These are phyloP conservation scores for Alcis repandata DNA, from an alignment of 2,888 invertebrate genomes.

Conservation along the genomic window DNA sequence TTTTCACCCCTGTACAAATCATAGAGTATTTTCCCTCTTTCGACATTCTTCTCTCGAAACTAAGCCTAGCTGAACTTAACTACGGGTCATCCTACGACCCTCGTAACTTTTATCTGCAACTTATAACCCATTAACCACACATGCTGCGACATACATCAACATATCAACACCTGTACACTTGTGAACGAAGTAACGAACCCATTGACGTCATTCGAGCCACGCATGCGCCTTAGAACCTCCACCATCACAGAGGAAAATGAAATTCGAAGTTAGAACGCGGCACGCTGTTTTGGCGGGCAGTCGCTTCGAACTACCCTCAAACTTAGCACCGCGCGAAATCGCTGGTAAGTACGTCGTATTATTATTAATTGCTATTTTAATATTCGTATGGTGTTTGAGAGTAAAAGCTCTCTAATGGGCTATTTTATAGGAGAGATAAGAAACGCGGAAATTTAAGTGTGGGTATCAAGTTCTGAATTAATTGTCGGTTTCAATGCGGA, in stretches of 20 bases:
- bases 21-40: no score
- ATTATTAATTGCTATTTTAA: conserved; percentile 41
- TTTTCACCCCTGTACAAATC: no score
- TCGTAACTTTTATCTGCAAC: background rate
- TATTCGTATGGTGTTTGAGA: conserved; percentile 34
- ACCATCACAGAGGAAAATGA: conserved; percentile 29
- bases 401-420: conserved; percentile 21
- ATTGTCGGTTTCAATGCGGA: conserved; percentile 1
- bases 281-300: conserved; percentile 65
- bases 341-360: conserved; percentile 71
- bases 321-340: conserved; percentile 70
- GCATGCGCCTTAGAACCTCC: conserved; percentile 64
- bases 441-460: background rate
- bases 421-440: conserved; percentile 16
- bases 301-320: conserved; percentile 56
- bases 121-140: conserved; percentile 30
- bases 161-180: conserved; percentile 79
- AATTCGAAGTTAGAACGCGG: conserved; percentile 63
- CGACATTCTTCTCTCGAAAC: no score
- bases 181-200: conserved; percentile 82
- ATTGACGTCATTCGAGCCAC: conserved; percentile 81
- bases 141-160: conserved; percentile 56
- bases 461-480: conserved; percentile 4
- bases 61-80: background rate
- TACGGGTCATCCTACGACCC: background rate